Percentiles rank a stretch among this genome's conserved stretches.
Conservation (phyloP, 2,113 vertebrate species). For the Hyaena hyaena region DNA sequence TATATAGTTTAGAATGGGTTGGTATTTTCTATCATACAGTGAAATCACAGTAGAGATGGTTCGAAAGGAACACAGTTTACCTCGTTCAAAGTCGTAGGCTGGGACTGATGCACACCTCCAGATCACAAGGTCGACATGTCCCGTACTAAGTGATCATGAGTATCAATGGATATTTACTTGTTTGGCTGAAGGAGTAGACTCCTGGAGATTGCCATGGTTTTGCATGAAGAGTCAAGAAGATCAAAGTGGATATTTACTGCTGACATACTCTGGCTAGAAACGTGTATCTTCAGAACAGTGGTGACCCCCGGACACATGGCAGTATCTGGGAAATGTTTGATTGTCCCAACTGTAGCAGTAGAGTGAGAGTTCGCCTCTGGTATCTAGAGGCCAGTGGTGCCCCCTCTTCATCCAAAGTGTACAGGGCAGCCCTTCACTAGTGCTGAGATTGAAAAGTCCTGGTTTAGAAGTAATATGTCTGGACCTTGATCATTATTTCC, state of each 20-base stretch:
- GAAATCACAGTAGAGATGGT: neutral
- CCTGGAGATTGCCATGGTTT: neutral
- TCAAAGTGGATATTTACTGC: slow-evolving; percentile 3
- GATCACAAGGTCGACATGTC: neutral
- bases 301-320: neutral
- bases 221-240: slow-evolving; percentile 15
- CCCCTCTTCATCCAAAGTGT: rapidly evolving
- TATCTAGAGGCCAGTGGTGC: neutral
- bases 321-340: neutral
- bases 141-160: neutral
- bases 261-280: neutral
- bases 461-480: neutral
- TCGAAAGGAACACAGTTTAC: neutral
- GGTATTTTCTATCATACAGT: neutral
- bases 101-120: neutral
- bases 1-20: neutral
- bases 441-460: neutral
- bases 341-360: neutral
- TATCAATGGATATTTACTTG: neutral
- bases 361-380: neutral
- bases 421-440: neutral
- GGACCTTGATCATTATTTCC: neutral
- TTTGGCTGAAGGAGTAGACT: neutral
- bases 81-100: neutral
- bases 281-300: neutral